Base-by-base conservation (phyloP, 2,113 vertebrate genomes). In the Loxodonta africana region DNA sequence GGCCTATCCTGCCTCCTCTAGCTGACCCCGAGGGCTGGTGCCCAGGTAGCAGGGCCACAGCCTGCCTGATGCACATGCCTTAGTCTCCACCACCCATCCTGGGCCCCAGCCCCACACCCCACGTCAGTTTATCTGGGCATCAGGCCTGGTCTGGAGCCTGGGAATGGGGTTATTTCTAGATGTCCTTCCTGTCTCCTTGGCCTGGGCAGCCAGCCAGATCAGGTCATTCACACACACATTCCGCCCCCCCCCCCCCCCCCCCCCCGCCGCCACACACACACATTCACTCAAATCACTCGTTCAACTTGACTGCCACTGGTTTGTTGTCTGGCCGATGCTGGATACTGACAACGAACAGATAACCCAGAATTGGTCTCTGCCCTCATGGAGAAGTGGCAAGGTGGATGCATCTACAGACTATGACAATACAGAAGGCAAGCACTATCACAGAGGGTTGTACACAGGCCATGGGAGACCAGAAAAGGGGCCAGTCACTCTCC, bases 141-240 rank as follows among this genome's bases (percentile, higher is more conserved):
- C 46, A 81, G 80, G 74, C 88, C 94, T 92, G 73, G 53, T 44
- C 77, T 88, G 62, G 65, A 37, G 14, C 88, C 21, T 12, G 4
- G 53, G 10, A 23, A 53, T 18, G 41, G 57, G 57, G 80, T 90
- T 97, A 90, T 97, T 97, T 97, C 92, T 97, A 95, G 78, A 95
- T 69, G 71, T 86, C 91, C 94, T 95, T 51, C 6, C 44, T 96
- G 48, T 95, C 90, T 97, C 90, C 96, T 97, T 97, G 92, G 76
- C 83, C 80, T 80, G 92, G 87, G 92, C 60, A 48, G 92, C 51
- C n/a, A 81, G 80, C 93, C 94, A 91, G 20, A 37, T 81, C 63
- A 95, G 86, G 65, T 60, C 44, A 83, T 18, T 3, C 53, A 69
- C 11, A 60, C 53, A 71, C 74, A 73, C 17, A 62, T 37, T 37